Conservation (phyloP, 2,113 vertebrate species). For the Pachycephala philippinensis region DNA sequence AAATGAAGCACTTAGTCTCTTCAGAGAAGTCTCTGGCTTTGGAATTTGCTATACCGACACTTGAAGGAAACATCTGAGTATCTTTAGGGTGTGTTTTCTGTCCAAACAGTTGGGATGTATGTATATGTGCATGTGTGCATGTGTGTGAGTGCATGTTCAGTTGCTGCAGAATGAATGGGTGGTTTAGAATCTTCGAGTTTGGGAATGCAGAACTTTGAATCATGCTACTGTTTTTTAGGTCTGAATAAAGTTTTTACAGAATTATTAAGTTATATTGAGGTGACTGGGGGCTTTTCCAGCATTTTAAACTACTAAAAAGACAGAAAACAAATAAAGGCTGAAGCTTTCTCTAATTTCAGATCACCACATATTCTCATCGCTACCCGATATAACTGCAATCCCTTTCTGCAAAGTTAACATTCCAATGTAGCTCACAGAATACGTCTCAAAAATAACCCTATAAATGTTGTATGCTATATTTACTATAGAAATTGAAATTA, state of each 20-base stretch:
- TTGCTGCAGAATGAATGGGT: neutral
- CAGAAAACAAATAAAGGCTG: neutral
- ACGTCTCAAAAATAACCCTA: neutral
- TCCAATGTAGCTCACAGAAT: neutral
- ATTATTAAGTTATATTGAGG: neutral
- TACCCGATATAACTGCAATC: neutral
- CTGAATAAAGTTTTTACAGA: neutral
- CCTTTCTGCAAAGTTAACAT: neutral
- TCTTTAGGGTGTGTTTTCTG: neutral
- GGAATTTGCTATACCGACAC: neutral
- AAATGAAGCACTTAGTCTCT: neutral
- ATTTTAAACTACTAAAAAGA: neutral
- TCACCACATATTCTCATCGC: neutral
- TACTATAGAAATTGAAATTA: neutral
- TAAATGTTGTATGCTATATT: neutral
- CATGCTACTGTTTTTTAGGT: neutral
- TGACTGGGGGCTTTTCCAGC: neutral
- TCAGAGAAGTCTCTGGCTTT: neutral
- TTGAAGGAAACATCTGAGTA: neutral
- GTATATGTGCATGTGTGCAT: neutral
- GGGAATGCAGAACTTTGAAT: neutral
- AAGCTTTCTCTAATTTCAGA: neutral
- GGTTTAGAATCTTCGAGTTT: neutral
- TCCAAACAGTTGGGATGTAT: neutral
- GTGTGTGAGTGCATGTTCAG: fast-evolving